Conservation (phyloP, 2,888 invertebrate species). For the Nebria salina region DNA sequence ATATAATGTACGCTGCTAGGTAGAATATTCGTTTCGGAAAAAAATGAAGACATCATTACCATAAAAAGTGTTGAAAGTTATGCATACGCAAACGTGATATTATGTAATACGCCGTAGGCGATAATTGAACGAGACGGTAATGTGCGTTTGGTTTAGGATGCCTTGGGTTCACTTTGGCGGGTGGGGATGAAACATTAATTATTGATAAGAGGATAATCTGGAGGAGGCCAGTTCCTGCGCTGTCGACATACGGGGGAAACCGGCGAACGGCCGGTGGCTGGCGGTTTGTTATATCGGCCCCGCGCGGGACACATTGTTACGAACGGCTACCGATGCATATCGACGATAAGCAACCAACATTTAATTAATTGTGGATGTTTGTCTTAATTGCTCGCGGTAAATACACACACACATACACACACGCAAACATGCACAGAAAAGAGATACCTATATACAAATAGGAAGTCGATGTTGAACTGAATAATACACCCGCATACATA, state of each 20-base stretch:
- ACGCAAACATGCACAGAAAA: neutral
- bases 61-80: constrained; percentile 22
- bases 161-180: neutral
- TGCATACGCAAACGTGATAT: neutral
- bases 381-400: constrained; percentile 37
- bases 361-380: constrained; percentile 46
- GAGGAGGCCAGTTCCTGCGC: constrained; percentile 7
- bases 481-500: neutral
- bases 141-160: neutral
- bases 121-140: neutral
- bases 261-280: neutral
- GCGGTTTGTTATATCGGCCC: neutral
- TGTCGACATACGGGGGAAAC: constrained; percentile 36
- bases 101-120: neutral
- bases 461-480: too few species aligned
- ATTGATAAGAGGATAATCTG: constrained; percentile 45
- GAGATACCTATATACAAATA: neutral
- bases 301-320: constrained; percentile 28
- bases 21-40: neutral
- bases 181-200: constrained; percentile 35
- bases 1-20: too few species aligned
- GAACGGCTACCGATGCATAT: constrained; percentile 28
- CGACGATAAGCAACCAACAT: constrained; percentile 42
- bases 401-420: neutral
- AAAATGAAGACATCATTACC: neutral